Evolutionary conservation across 2,797 vertebrate species (phyloP).

Genomic region (Lepus townsendii): DNA sequence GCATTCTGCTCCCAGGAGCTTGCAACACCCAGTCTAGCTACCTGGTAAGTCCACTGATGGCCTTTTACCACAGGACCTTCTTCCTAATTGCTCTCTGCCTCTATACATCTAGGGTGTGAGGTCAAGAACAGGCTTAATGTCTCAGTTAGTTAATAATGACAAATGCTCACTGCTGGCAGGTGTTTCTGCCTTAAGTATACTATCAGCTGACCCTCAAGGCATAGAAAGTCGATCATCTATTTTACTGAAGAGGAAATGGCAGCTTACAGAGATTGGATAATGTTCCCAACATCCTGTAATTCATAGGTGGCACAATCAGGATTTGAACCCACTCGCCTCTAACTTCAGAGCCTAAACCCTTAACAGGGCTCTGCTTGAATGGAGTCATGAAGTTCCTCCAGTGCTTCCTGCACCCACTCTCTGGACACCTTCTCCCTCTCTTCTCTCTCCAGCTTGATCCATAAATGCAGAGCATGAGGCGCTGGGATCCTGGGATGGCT

Average conservation of each 20-base stretch:
- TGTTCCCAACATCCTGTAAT: not conserved
- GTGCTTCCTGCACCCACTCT: not conserved
- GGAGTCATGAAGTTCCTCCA: not conserved
- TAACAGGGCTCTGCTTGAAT: not conserved
- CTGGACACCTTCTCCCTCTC: not conserved
- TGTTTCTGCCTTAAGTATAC: not conserved
- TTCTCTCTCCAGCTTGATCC: not conserved
- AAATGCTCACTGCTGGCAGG: not conserved
- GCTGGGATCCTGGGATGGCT: not conserved
- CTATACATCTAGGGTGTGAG: too few species aligned
- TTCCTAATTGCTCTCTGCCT: not conserved
- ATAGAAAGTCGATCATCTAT: not conserved
- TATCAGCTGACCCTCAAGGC: not conserved
- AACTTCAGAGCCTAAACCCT: slow-evolving; percentile 25
- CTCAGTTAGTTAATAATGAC: not conserved
- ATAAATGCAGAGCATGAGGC: not conserved
- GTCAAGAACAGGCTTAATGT: not conserved
- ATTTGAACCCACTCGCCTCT: not conserved
- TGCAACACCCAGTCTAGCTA: not conserved
- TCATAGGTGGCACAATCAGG: not conserved
- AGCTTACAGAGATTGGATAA: not conserved
- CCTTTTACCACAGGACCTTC: not conserved
- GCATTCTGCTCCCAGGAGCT: not conserved
- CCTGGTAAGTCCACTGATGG: not conserved
- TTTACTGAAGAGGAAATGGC: not conserved